These are phyloP conservation scores for Diabrotica virgifera DNA, from an alignment of 1,140 invertebrate genomes.

Conservation along the genomic window DNA sequence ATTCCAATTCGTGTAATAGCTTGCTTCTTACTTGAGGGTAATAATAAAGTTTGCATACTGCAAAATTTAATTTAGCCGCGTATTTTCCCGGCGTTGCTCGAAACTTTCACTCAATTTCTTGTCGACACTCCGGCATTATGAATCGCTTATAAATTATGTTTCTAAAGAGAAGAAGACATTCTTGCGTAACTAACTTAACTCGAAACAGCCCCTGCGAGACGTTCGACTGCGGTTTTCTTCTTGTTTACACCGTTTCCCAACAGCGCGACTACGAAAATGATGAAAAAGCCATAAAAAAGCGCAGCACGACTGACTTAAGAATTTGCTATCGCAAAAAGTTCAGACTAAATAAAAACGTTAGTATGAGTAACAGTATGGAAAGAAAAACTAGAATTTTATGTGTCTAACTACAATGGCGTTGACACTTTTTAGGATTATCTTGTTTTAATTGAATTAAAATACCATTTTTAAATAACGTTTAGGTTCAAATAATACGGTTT, in stretches of 20 bases:
- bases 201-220: conserved; percentile 33
- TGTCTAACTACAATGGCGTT: too few species aligned
- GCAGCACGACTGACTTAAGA: too few species aligned
- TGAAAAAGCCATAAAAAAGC: background rate
- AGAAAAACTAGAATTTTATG: too few species aligned
- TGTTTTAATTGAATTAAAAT: too few species aligned
- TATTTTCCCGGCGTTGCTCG: conserved; percentile 22
- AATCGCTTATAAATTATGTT: conserved; percentile 42
- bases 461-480: too few species aligned
- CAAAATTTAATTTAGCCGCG: conserved; percentile 16
- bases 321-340: too few species aligned
- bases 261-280: conserved; percentile 9
- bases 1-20: conserved; percentile 19
- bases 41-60: conserved; percentile 29
- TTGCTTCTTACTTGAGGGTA: conserved; percentile 17
- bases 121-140: conserved; percentile 36
- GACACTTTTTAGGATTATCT: too few species aligned
- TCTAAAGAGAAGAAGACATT: conserved; percentile 32
- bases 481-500: too few species aligned
- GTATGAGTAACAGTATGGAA: too few species aligned
- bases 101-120: conserved; percentile 41
- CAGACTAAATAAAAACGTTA: too few species aligned
- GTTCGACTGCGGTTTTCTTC: conserved; percentile 22
- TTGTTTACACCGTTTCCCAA: conserved; percentile 19
- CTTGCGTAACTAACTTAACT: conserved; percentile 36